Conservation (phyloP, 2,888 invertebrate species). For the Standfussiana lucernea region DNA sequence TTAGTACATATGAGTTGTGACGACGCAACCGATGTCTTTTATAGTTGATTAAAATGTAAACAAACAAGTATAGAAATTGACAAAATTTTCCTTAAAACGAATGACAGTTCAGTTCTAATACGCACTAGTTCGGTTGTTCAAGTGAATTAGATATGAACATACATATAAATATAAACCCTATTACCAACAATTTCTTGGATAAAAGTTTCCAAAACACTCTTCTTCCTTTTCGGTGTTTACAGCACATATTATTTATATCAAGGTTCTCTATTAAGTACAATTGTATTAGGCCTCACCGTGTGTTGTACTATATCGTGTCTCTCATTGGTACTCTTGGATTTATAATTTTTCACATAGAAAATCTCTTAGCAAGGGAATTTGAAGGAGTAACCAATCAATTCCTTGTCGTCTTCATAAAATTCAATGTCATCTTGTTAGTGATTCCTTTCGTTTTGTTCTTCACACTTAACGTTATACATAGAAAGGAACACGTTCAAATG, state of each 20-base stretch:
- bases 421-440: neutral
- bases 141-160: neutral
- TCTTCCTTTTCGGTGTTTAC: neutral
- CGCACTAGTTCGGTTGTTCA: neutral
- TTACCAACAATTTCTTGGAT: slow-evolving; percentile 1
- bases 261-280: neutral
- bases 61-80: neutral
- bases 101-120: neutral
- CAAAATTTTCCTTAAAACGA: neutral
- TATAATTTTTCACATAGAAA: slow-evolving; percentile 4
- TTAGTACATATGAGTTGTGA: neutral
- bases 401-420: neutral
- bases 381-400: neutral
- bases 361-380: slow-evolving; percentile 3
- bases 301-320: slow-evolving; percentile 6
- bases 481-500: slow-evolving; percentile 11
- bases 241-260: neutral
- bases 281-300: neutral
- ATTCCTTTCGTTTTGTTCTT: slow-evolving; percentile 5
- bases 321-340: slow-evolving; percentile 7
- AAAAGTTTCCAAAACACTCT: neutral
- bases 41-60: neutral
- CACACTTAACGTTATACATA: slow-evolving; percentile 3
- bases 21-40: neutral
- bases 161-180: neutral